Percentiles rank a stretch among this genome's conserved stretches.
Evolutionary conservation across 1,140 invertebrate species (phyloP).

Genomic region (Yoshiicerus persimilis): DNA sequence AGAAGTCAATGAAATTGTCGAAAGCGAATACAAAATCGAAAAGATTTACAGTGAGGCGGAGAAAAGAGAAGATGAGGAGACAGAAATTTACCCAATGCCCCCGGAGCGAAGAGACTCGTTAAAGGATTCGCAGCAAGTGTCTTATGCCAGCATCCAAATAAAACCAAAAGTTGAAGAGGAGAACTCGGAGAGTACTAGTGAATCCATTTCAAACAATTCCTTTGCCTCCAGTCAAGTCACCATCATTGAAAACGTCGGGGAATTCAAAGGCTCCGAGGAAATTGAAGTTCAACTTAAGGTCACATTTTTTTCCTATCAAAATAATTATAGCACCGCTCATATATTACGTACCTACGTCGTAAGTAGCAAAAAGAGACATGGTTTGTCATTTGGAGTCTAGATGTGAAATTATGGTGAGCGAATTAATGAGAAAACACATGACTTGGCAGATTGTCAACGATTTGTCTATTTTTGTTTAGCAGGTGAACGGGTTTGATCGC

Average conservation of each 20-base stretch:
- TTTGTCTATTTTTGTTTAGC: constrained; percentile 21
- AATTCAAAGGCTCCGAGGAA: constrained; percentile 23
- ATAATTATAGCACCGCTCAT: background rate
- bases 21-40: background rate
- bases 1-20: background rate
- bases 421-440: background rate
- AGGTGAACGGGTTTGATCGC: constrained; percentile 14
- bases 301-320: background rate
- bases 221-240: constrained; percentile 38
- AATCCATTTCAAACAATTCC: constrained; percentile 32
- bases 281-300: constrained; percentile 1
- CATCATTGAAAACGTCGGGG: constrained; percentile 34
- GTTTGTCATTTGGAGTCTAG: background rate
- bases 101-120: background rate
- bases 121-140: background rate
- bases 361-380: background rate
- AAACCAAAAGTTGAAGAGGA: background rate
- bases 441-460: background rate
- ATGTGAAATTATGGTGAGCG: background rate
- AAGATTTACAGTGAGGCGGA: background rate
- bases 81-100: background rate
- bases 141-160: background rate
- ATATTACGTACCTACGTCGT: background rate
- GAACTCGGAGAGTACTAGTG: constrained; percentile 22
- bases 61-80: background rate